Conservation (phyloP, 2,113 vertebrate genomes). For the Notarius lentiginosus region DNA sequence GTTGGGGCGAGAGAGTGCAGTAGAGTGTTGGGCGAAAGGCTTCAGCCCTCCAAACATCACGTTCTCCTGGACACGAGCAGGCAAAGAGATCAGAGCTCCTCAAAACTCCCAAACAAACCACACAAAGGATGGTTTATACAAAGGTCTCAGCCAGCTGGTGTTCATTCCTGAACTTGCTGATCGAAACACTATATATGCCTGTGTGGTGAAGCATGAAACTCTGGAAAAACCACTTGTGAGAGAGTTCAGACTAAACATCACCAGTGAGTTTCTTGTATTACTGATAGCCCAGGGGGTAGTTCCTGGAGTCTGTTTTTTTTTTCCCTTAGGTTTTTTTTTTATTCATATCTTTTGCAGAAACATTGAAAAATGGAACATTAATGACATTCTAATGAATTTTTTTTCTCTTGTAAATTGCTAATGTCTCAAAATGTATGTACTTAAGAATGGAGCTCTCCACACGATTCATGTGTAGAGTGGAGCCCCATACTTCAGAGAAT, state of each 20-base stretch:
- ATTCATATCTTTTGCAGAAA: neutral
- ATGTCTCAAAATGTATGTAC: neutral
- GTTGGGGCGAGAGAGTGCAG: conserved; percentile 57
- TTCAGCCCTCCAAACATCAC: conserved; percentile 70
- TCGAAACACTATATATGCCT: conserved; percentile 68
- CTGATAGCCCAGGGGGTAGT: neutral
- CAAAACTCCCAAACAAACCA: conserved; percentile 49
- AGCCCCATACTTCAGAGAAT: too few species aligned
- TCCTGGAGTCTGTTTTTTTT: neutral
- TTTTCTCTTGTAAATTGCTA: neutral
- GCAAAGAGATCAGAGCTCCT: conserved; percentile 49
- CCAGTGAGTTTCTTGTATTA: conserved; percentile 62
- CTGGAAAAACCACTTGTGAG: conserved; percentile 46
- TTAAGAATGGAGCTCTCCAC: too few species aligned
- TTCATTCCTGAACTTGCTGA: conserved; percentile 63
- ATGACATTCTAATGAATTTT: neutral
- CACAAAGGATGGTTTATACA: conserved; percentile 60
- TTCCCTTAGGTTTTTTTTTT: neutral
- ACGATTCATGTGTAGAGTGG: too few species aligned
- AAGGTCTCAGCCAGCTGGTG: conserved; percentile 62
- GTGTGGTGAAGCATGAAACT: conserved; percentile 66
- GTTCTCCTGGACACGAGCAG: conserved; percentile 71
- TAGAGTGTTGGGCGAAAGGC: conserved; percentile 64
- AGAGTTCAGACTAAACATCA: conserved; percentile 65
- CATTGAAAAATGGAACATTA: neutral